Evolutionary conservation across 1,140 invertebrate species (phyloP).

Genomic region (Zelostemma sp.): DNA sequence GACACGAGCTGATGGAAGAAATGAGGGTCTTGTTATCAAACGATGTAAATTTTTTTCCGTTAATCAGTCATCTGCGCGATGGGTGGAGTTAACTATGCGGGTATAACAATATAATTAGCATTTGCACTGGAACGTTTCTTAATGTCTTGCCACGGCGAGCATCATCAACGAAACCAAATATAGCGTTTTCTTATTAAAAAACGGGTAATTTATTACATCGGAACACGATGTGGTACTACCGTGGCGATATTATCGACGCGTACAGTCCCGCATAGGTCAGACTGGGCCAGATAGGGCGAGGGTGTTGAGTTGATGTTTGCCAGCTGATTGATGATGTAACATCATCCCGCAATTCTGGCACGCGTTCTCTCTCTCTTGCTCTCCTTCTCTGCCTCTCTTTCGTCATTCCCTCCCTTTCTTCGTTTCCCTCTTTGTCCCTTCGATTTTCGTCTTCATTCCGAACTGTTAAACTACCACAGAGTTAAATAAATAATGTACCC

Average conservation of each 20-base stretch:
- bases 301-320: conserved; percentile 69
- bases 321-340: conserved; percentile 70
- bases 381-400: conserved; percentile 16
- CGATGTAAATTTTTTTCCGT: too few relatives aligned
- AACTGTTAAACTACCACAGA: neutral
- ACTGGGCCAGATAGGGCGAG: conserved; percentile 52
- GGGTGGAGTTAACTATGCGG: conserved; percentile 8
- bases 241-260: conserved; percentile 64
- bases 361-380: conserved; percentile 17
- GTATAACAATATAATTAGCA: conserved; percentile 24
- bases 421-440: conserved; percentile 5
- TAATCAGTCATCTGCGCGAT: too few relatives aligned
- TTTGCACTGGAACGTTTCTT: neutral
- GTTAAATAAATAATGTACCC: too few relatives aligned
- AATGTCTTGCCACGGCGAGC: conserved; percentile 16
- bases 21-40: neutral
- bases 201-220: conserved; percentile 56
- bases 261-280: conserved; percentile 57
- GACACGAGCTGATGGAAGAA: neutral
- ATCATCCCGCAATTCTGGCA: conserved; percentile 56
- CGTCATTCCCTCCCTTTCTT: conserved; percentile 8
- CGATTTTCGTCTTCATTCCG: neutral
- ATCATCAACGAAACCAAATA: conserved; percentile 17
- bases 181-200: conserved; percentile 51
- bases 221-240: conserved; percentile 63